Conservation (phyloP, 2,888 invertebrate genomes). For the Muschampia plurimacula region DNA sequence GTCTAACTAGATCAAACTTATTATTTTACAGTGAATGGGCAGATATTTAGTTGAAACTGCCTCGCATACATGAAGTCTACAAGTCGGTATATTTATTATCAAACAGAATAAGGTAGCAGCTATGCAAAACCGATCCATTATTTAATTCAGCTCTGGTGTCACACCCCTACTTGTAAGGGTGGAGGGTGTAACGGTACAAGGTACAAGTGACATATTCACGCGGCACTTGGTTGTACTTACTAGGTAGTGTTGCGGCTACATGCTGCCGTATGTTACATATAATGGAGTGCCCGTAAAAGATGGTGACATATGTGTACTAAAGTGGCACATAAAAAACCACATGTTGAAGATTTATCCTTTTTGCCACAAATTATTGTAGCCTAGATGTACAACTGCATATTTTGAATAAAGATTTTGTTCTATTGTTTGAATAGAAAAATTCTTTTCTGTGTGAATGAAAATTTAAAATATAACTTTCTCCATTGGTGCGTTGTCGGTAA, state of each 20-base stretch:
- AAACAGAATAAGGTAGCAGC: slow-evolving; percentile 55
- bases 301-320: slow-evolving; percentile 48
- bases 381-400: not conserved
- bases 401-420: not conserved
- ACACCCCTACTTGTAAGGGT: slow-evolving; percentile 54
- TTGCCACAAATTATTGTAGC: not conserved
- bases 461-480: not conserved
- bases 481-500: not conserved
- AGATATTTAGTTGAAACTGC: not conserved
- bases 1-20: not conserved
- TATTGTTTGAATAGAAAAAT: not conserved
- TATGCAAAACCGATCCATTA: slow-evolving; percentile 68
- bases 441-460: not conserved
- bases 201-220: slow-evolving; percentile 79
- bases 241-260: slow-evolving; percentile 65
- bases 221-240: slow-evolving; percentile 70
- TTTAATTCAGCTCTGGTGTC: slow-evolving; percentile 63
- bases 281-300: slow-evolving; percentile 66
- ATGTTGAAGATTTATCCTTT: not conserved
- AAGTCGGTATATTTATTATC: slow-evolving; percentile 35
- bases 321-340: slow-evolving; percentile 50
- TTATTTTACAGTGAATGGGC: not conserved
- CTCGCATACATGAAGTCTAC: slow-evolving; percentile 7
- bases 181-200: slow-evolving; percentile 53
- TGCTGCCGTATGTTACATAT: slow-evolving; percentile 64